Base-by-base conservation (phyloP, 2,888 invertebrate genomes). In the Trachelus iudaicus region DNA sequence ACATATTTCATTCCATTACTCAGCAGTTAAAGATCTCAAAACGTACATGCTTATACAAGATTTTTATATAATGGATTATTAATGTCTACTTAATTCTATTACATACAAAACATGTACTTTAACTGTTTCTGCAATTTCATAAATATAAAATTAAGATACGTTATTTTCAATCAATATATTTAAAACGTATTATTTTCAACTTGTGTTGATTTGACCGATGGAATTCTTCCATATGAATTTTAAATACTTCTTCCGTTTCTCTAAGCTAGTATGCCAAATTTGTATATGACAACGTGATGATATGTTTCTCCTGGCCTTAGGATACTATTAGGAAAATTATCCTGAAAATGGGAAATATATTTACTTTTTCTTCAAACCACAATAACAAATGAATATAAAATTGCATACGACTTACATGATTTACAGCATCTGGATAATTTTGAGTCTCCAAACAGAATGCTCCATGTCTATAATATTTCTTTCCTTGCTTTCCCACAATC, bases 371-470 rank as follows among this genome's bases (percentile, higher is more conserved):
- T 37, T 35, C 68, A 34, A 73, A 73, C n/a, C 77, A 68, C 69
- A 37, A 80, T 30, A 71, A 80, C 34, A 69, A 76, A 73, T 33
- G 23, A 37, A 74, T 85, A 73, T 82, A 86, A 75, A 73, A 82
- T 75, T 78, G 77, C 82, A 83, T 74, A 77, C 73, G 81, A 90
- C 94, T 94, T 91, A 96, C 96, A 90, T 96, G 95, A 92, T 98
- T 97, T 0, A 97, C 93, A 15, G 98, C 97, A 92, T 99, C 97
- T 0, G 98, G 98, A 92, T 95, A 98, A 89, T 97, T 97, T 92
- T 98, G 98, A 0, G 98, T 96, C 93, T 98, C 98, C 76, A 98
- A 92, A 88, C 97, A 98, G 87, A 98, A 95, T 3, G 96, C 96
- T 0, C 96, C 96, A 86, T 97, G 97, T 82, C 94, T 95, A 78